These are phyloP conservation scores for Lagodon rhomboides DNA, from an alignment of 2,797 vertebrate species.

Conservation along the genomic window DNA sequence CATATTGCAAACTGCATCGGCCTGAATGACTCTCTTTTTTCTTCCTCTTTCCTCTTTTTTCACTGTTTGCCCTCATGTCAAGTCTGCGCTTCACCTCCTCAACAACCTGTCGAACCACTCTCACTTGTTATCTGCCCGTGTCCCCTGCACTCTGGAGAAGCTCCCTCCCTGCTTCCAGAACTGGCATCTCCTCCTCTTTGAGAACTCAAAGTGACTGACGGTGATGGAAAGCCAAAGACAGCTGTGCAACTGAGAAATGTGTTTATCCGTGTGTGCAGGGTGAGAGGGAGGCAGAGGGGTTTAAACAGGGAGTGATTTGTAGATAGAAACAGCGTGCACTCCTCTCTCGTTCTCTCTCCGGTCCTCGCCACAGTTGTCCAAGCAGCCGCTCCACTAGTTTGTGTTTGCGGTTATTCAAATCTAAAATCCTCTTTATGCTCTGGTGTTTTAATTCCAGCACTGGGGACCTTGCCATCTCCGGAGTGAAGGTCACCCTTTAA, in stretches of 20 bases:
- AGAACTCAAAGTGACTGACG: background rate
- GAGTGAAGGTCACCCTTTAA: slow-evolving; percentile 61
- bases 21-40: slow-evolving; percentile 17
- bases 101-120: slow-evolving; percentile 29
- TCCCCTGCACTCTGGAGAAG: slow-evolving; percentile 1
- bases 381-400: slow-evolving; percentile 35
- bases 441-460: slow-evolving; percentile 37
- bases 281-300: slow-evolving; percentile 9
- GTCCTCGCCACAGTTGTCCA: slow-evolving; percentile 29
- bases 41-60: slow-evolving; percentile 18
- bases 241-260: slow-evolving; percentile 15
- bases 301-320: slow-evolving; percentile 71
- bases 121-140: background rate
- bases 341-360: background rate
- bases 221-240: slow-evolving; percentile 15
- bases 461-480: slow-evolving; percentile 20
- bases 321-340: slow-evolving; percentile 36
- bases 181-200: slow-evolving; percentile 12
- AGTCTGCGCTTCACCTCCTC: slow-evolving; percentile 7
- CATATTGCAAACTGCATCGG: slow-evolving; percentile 19
- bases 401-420: slow-evolving; percentile 47
- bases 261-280: slow-evolving; percentile 4
- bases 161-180: slow-evolving; percentile 16
- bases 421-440: slow-evolving; percentile 50
- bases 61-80: slow-evolving; percentile 26